Conservation (phyloP, 2,113 vertebrate genomes). For the Regulus satrapa region DNA sequence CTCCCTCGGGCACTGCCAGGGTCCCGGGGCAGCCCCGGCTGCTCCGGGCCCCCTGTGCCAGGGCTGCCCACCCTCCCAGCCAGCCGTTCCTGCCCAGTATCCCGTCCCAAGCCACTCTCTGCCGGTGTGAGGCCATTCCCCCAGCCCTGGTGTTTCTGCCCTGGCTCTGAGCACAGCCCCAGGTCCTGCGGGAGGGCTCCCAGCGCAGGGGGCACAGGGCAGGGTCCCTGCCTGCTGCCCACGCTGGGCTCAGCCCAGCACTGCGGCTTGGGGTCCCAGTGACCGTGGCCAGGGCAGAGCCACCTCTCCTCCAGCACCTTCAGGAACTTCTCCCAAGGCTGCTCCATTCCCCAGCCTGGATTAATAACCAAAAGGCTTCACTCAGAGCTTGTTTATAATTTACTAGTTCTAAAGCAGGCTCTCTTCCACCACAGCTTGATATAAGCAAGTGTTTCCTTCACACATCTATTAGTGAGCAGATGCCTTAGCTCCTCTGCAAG, state of each 20-base stretch:
- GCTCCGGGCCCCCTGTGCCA: background rate
- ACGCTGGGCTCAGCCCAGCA: background rate
- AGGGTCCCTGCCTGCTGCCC: background rate
- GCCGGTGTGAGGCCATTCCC: background rate
- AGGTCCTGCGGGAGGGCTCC: background rate
- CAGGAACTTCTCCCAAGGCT: background rate
- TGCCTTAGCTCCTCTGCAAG: background rate
- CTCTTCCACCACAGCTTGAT: background rate
- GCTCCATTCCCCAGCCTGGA: background rate
- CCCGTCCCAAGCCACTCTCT: background rate
- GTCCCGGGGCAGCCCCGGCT: background rate
- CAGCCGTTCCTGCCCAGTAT: background rate
- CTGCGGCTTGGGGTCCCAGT: too few relatives aligned
- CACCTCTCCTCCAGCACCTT: background rate
- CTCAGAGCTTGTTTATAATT: background rate
- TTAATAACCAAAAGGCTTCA: background rate
- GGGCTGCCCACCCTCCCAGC: background rate
- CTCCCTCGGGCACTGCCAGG: background rate
- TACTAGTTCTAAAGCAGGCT: background rate
- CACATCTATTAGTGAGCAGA: background rate
- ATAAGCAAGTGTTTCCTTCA: background rate
- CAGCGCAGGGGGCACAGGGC: background rate
- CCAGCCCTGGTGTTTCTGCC: too few relatives aligned
- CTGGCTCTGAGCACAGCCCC: too few relatives aligned
- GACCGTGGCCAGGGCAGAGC: rapidly evolving